A percentile compares a stretch with the other conserved stretches of the same genome.
Conservation (phyloP, 2,113 vertebrate species). For the Pipa parva region DNA sequence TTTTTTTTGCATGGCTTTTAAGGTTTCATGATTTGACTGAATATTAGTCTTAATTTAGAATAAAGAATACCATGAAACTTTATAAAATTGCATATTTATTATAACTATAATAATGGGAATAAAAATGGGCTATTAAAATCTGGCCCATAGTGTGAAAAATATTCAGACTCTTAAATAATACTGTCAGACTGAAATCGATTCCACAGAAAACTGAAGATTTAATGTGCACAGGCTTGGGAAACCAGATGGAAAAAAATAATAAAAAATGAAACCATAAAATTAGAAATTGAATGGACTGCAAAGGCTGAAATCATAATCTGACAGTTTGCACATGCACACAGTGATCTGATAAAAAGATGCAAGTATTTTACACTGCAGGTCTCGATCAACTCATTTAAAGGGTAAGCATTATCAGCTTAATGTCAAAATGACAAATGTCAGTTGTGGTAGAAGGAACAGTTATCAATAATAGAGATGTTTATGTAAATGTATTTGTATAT, state of each 20-base stretch:
- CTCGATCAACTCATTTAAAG: too few species aligned
- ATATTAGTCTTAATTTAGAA: too few species aligned
- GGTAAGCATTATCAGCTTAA: too few species aligned
- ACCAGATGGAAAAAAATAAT: not conserved
- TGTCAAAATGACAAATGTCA: too few species aligned
- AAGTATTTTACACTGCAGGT: too few species aligned
- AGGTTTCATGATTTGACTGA: too few species aligned
- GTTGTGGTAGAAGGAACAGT: too few species aligned
- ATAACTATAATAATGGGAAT: not conserved
- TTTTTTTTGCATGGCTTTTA: too few species aligned
- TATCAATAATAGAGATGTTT: too few species aligned
- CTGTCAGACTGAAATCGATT: not conserved
- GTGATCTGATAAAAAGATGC: not conserved
- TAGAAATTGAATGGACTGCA: slow-evolving; percentile 4
- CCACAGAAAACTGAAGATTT: not conserved
- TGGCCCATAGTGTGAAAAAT: not conserved
- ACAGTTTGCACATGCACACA: not conserved
- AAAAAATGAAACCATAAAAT: slow-evolving; percentile 6
- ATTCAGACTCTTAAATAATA: not conserved
- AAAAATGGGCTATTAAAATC: not conserved
- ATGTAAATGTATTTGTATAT: too few species aligned
- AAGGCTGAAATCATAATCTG: not conserved
- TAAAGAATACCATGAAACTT: too few species aligned
- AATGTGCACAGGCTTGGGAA: slow-evolving; percentile 1
- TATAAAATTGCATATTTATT: not conserved